Conservation (phyloP, 1,140 invertebrate genomes). For the Zaprionus lachaisei region DNA sequence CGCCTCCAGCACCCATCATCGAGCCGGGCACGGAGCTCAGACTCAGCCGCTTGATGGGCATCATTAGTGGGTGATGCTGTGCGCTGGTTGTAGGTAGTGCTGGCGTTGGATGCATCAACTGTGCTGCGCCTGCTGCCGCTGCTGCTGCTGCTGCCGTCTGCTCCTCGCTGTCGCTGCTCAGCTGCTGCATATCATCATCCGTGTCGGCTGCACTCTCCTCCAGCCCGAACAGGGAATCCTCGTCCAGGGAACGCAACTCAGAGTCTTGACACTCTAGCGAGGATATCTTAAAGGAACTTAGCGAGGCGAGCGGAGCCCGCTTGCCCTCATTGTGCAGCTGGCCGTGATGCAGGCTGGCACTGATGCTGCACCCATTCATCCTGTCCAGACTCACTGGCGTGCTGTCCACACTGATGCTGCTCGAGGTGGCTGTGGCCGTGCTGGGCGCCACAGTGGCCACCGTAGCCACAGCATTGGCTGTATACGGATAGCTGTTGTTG, state of each 20-base stretch:
- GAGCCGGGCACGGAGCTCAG: slow-evolving; percentile 45
- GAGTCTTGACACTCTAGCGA: slow-evolving; percentile 88
- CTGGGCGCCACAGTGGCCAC: slow-evolving; percentile 32
- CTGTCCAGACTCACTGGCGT: slow-evolving; percentile 73
- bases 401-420: slow-evolving; percentile 79
- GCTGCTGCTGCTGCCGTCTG: slow-evolving; percentile 85
- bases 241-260: slow-evolving; percentile 87
- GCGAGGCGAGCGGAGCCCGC: slow-evolving; percentile 90
- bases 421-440: slow-evolving; percentile 61
- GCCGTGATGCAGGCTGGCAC: slow-evolving; percentile 49
- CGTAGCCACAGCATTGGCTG: slow-evolving; percentile 58
- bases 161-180: slow-evolving; percentile 91
- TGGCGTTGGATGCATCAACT: slow-evolving; percentile 14
- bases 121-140: slow-evolving; percentile 85
- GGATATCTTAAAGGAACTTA: slow-evolving; percentile 90
- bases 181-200: slow-evolving; percentile 91
- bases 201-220: slow-evolving; percentile 87
- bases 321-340: slow-evolving; percentile 61
- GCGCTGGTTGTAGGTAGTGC: slow-evolving; percentile 9
- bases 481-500: slow-evolving; percentile 69
- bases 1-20: slow-evolving; percentile 26
- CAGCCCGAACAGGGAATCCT: slow-evolving; percentile 89
- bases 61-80: neutral
- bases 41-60: slow-evolving; percentile 65
- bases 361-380: slow-evolving; percentile 75